Evolutionary conservation across 2,888 invertebrate species (phyloP).

Genomic region (Xanthia togata): DNA sequence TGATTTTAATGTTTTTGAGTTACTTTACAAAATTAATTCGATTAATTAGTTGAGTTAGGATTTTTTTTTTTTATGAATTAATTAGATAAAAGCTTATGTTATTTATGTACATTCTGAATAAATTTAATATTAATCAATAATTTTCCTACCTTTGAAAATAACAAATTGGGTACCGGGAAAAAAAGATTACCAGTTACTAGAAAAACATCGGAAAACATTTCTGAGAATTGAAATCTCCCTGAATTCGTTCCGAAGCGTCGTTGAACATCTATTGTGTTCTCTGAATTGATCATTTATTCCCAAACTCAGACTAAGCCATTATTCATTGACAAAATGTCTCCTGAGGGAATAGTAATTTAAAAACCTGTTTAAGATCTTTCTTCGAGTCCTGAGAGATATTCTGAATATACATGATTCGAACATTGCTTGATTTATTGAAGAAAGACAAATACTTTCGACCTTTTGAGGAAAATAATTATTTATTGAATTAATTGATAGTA

Average conservation of each 20-base stretch:
- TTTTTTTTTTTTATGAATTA: background rate
- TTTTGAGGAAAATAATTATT: too few species aligned
- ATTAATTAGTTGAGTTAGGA: background rate
- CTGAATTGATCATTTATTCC: conserved; percentile 42
- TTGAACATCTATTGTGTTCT: conserved; percentile 50
- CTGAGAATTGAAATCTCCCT: background rate
- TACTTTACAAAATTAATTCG: background rate
- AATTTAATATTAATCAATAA: background rate
- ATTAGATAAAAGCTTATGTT: background rate
- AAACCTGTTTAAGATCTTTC: conserved; percentile 18
- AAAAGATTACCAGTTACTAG: background rate
- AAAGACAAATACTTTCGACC: background rate
- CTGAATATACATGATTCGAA: background rate
- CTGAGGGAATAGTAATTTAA: background rate
- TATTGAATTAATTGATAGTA: too few species aligned
- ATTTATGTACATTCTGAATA: background rate
- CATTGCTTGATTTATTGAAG: background rate
- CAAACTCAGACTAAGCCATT: conserved; percentile 12
- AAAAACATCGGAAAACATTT: conserved; percentile 7
- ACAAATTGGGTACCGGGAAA: background rate
- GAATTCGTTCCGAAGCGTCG: conserved; percentile 15
- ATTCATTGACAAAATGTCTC: conserved; percentile 24
- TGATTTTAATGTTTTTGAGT: background rate
- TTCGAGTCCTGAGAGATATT: background rate
- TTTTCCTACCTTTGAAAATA: background rate